These are phyloP conservation scores for Orcinus orca DNA, from an alignment of 2,113 vertebrate genomes.

Conservation along the genomic window DNA sequence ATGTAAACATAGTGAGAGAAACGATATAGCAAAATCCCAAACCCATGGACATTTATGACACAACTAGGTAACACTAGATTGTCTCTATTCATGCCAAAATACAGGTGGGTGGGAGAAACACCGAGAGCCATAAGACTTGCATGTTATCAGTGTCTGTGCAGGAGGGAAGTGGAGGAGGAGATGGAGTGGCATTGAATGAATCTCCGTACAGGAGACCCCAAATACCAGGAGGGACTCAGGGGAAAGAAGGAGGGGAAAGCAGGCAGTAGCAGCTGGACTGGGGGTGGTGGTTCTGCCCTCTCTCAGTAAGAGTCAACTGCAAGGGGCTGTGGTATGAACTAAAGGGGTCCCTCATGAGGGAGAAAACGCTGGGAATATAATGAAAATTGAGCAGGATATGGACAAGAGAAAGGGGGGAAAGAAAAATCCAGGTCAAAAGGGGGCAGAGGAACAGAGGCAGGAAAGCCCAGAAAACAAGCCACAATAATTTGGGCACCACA, in stretches of 20 bases:
- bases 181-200: neutral
- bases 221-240: neutral
- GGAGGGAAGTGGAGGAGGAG: neutral
- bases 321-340: neutral
- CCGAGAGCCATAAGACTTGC: neutral
- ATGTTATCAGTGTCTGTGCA: too few species aligned
- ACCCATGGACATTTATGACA: neutral
- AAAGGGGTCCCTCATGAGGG: neutral
- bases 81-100: neutral
- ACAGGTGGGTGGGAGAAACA: neutral
- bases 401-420: neutral
- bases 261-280: neutral
- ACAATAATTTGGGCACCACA: accelerated
- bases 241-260: neutral
- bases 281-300: neutral
- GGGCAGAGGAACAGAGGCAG: neutral
- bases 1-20: neutral
- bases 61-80: neutral
- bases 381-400: neutral
- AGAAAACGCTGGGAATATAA: neutral
- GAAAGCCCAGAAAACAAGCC: neutral
- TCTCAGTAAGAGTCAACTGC: neutral
- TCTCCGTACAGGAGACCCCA: too few species aligned
- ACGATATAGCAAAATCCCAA: neutral
- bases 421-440: neutral